A percentile compares a stretch with the other conserved stretches of the same genome.
phyloP scores from a whole-genome alignment of 2,113 vertebrate genomes.

The Apaloderma vittatum region DNA sequence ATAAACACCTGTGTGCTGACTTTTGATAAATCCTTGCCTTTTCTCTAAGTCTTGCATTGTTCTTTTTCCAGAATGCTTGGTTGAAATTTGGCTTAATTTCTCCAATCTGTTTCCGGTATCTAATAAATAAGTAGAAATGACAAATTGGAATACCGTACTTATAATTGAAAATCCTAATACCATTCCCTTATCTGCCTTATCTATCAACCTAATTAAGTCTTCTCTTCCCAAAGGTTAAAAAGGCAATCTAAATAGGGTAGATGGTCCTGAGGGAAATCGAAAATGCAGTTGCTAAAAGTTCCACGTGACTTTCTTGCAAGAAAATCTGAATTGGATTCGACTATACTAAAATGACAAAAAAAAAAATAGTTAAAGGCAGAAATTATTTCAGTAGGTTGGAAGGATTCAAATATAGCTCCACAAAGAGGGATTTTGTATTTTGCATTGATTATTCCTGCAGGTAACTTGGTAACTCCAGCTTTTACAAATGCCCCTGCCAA shows the following conservation, averaged over 20 bases:
- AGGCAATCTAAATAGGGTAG: conserved; percentile 42
- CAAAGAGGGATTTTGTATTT: neutral
- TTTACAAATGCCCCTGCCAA: neutral
- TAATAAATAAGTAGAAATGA: conserved; percentile 30
- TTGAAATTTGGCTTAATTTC: conserved; percentile 22
- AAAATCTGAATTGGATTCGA: neutral
- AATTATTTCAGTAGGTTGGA: neutral
- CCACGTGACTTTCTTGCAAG: neutral
- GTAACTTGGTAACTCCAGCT: neutral
- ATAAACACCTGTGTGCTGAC: neutral
- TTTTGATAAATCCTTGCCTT: neutral
- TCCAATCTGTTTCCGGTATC: neutral
- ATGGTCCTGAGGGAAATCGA: neutral
- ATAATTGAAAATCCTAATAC: conserved; percentile 38
- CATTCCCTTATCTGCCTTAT: conserved; percentile 33
- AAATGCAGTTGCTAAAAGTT: conserved; percentile 16
- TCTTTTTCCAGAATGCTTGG: neutral
- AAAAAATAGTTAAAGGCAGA: neutral
- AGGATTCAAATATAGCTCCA: neutral
- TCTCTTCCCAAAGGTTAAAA: conserved; percentile 35
- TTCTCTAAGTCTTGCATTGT: neutral
- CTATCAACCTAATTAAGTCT: conserved; percentile 59
- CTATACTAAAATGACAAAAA: neutral
- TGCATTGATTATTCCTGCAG: neutral
- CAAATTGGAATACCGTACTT: conserved; percentile 5